Evolutionary conservation across 2,113 vertebrate genomes (phyloP).

Genomic region (Neomonachus schauinslandi): DNA sequence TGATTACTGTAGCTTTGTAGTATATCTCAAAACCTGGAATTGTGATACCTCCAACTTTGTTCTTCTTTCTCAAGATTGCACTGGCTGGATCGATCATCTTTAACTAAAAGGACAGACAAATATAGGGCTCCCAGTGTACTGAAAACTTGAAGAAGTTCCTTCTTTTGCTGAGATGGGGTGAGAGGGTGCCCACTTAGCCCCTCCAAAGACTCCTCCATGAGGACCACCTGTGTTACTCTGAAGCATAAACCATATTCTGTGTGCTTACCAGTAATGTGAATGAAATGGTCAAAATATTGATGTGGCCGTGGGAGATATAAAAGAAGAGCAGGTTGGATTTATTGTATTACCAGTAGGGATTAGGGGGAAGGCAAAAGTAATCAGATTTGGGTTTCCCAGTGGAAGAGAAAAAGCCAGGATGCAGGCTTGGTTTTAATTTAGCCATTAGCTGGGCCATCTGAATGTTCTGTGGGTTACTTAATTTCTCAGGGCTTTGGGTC

Average conservation of each 20-base stretch:
- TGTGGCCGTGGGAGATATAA: background rate
- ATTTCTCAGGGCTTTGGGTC: background rate
- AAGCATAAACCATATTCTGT: background rate
- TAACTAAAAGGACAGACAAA: background rate
- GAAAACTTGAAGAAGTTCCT: background rate
- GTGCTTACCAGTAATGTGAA: background rate
- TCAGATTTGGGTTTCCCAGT: background rate
- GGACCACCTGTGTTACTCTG: background rate
- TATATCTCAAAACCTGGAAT: background rate
- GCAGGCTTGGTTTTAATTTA: background rate
- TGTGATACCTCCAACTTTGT: background rate
- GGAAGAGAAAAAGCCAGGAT: background rate
- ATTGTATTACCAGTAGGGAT: background rate
- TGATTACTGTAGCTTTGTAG: background rate
- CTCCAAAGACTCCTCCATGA: background rate
- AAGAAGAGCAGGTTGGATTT: background rate
- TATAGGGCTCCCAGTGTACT: background rate
- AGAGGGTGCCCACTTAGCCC: too few relatives aligned
- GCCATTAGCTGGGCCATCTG: background rate
- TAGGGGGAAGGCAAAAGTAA: accelerated
- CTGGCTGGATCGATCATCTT: background rate
- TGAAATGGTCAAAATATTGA: background rate
- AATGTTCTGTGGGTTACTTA: background rate
- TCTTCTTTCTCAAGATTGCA: background rate
- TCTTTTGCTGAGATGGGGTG: background rate